phyloP scores from a whole-genome alignment of 2,797 vertebrate genomes.

The Microhierax caerulescens region DNA sequence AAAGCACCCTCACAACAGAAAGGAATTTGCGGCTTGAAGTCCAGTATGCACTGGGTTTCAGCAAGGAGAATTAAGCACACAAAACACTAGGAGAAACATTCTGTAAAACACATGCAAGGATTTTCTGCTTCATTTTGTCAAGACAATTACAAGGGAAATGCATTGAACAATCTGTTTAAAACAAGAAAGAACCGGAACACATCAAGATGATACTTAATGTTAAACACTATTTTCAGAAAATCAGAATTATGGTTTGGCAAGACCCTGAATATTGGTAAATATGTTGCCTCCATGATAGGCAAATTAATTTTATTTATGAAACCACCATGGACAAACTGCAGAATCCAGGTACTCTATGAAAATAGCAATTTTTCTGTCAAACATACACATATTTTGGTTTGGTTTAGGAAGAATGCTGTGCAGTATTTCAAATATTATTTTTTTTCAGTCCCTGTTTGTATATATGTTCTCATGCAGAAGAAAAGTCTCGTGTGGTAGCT shows the following conservation, averaged over 20 bases:
- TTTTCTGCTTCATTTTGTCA: not conserved
- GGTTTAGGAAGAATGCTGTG: not conserved
- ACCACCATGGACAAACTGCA: not conserved
- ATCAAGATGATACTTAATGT: not conserved
- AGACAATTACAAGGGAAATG: not conserved
- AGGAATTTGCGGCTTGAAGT: not conserved
- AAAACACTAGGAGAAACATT: not conserved
- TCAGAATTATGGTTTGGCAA: not conserved
- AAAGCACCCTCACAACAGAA: rapidly evolving
- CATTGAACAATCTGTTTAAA: not conserved
- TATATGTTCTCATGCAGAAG: constrained; percentile 47
- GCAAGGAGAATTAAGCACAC: not conserved
- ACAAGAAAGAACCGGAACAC: not conserved
- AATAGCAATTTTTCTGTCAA: not conserved
- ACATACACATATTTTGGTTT: not conserved
- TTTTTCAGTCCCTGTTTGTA: not conserved
- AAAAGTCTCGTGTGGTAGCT: constrained; percentile 39
- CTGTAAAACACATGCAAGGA: not conserved
- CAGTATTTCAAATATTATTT: constrained; percentile 19
- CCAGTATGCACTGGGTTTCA: not conserved
- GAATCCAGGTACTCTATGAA: not conserved
- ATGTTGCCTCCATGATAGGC: not conserved
- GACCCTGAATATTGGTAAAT: not conserved
- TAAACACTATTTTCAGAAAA: not conserved
- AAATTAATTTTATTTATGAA: not conserved